phyloP scores from a whole-genome alignment of 1,140 invertebrate species.

The Chlorops oryzae region DNA sequence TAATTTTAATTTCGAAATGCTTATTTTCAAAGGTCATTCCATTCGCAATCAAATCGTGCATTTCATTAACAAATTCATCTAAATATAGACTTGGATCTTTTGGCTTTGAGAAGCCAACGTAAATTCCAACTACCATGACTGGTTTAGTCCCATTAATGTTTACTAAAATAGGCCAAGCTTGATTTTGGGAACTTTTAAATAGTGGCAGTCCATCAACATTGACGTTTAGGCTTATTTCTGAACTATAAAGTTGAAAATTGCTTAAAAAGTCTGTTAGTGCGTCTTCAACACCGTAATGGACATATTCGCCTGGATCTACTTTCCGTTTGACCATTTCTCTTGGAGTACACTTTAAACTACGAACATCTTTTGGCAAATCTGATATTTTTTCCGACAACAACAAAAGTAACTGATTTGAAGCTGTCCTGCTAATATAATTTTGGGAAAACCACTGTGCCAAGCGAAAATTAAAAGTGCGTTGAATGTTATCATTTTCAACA shows the following conservation, averaged over 20 bases:
- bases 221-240: too few species aligned
- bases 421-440: background rate
- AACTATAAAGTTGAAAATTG: too few species aligned
- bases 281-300: conserved; percentile 4
- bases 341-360: conserved; percentile 3
- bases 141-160: background rate
- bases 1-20: conserved; percentile 1
- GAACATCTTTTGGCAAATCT: background rate
- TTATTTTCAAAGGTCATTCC: background rate
- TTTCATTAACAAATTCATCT: conserved; percentile 2
- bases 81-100: background rate
- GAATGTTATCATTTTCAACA: too few species aligned
- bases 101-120: conserved; percentile 4
- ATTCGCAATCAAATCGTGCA: background rate
- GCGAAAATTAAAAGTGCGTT: conserved; percentile 2
- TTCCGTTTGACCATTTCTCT: background rate
- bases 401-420: background rate
- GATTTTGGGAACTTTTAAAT: too few species aligned
- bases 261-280: too few species aligned
- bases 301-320: background rate
- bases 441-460: background rate
- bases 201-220: too few species aligned
- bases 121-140: background rate
- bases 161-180: conserved; percentile 6
- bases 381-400: conserved; percentile 4